A percentile compares a stretch with the other conserved stretches of the same genome.
These are phyloP conservation scores for Plotosus lineatus DNA, from an alignment of 2,113 vertebrate species.

Conservation along the genomic window DNA sequence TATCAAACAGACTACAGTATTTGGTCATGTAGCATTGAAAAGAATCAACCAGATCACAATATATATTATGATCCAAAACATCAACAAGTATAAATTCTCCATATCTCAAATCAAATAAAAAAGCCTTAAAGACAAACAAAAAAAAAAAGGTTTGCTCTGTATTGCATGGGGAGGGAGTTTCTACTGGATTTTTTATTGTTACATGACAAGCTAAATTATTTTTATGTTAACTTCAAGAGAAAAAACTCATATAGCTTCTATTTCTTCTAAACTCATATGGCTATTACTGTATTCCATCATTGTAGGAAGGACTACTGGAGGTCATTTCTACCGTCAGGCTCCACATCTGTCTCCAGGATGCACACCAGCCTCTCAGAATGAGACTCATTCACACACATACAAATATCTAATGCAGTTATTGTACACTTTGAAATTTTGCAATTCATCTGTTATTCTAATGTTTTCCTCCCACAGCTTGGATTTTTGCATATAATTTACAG, in stretches of 20 bases:
- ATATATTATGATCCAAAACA: background rate
- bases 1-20: background rate
- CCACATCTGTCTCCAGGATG: background rate
- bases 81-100: background rate
- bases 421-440: background rate
- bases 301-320: background rate
- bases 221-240: background rate
- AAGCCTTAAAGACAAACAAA: background rate
- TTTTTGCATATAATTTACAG: background rate
- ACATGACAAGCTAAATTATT: background rate
- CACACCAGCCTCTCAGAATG: background rate
- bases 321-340: background rate
- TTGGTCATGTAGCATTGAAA: background rate
- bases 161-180: too few relatives aligned
- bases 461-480: background rate
- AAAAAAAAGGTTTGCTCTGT: too few relatives aligned
- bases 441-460: background rate
- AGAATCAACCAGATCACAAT: background rate
- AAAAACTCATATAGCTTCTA: too few relatives aligned
- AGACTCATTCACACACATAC: background rate
- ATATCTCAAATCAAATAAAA: background rate
- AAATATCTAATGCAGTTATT: background rate
- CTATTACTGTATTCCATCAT: background rate
- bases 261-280: too few relatives aligned
- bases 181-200: too few relatives aligned